These are phyloP conservation scores for Brachypteracias leptosomus DNA, from an alignment of 2,113 vertebrate species.

Conservation along the genomic window DNA sequence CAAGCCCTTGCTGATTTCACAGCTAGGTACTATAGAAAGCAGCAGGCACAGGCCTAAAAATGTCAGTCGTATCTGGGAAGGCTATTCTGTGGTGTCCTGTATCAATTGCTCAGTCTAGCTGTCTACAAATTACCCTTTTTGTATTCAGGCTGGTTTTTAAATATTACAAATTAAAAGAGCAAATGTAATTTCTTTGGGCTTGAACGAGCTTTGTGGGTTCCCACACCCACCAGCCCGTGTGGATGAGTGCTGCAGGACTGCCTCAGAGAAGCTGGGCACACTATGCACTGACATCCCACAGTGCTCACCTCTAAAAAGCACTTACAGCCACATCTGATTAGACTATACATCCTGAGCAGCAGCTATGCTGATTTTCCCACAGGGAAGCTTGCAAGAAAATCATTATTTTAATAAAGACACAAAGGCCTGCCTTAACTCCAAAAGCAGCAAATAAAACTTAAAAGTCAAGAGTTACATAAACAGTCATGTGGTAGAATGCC, in stretches of 20 bases:
- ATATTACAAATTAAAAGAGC: neutral
- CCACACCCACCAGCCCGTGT: neutral
- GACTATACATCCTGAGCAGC: neutral
- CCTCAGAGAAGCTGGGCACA: neutral
- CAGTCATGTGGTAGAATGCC: neutral
- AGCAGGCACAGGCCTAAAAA: neutral
- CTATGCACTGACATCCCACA: neutral
- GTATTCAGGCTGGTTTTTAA: neutral
- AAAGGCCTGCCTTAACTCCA: neutral
- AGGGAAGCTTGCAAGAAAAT: slow-evolving; percentile 25
- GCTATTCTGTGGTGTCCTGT: neutral
- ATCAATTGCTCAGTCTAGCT: neutral
- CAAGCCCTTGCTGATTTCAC: slow-evolving; percentile 5
- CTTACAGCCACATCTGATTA: neutral
- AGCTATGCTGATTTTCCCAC: neutral
- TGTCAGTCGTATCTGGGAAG: neutral
- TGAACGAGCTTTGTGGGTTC: neutral
- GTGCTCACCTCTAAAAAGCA: neutral
- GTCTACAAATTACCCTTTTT: neutral
- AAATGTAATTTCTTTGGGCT: neutral
- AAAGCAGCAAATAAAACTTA: slow-evolving; percentile 31
- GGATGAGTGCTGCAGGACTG: neutral
- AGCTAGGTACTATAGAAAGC: neutral
- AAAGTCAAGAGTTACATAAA: slow-evolving; percentile 33
- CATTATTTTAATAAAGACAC: slow-evolving; percentile 35